Base-by-base conservation (phyloP, 2,113 vertebrate genomes). In the Cynocephalus volans region DNA sequence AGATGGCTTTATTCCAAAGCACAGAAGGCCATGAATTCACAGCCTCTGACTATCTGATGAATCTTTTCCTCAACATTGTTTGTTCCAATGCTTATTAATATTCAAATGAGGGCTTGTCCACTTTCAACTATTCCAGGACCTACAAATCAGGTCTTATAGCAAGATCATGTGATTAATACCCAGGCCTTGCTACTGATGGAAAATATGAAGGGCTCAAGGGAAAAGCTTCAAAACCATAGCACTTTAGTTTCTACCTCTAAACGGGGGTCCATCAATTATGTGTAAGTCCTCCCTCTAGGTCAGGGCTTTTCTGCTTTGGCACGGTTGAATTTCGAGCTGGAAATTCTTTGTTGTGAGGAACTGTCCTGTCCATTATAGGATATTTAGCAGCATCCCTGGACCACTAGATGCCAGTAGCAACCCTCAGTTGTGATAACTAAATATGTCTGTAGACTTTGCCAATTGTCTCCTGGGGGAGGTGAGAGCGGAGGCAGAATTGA, bases 361-460 rank as follows among this genome's bases (percentile, higher is more conserved):
- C 48, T 89, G 0, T 26, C 8, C 17, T 89, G 12, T 62, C 26
- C 17, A 5, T 41, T 33, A 1, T 33, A 52, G 41, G 3, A 13
- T 54, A 31, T 72, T 82, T 56, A 36, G 5, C 31, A 19, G 10
- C 4, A 77, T 84, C 33, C n/a, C 14, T 84, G 9, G 5, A 11
- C 14, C 33, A 70, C 23, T 69, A 79, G 15, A 83, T 83, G 36
- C 36, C 56, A 62, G 48, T 28, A 83, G 31, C 41, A 96, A 19
- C 3, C 1, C 50, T 84, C 10, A 58, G 2, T 67, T 73, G 9
- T 88, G 52, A 89, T 4, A 77, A 73, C 8, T 76, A 33, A 85
- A 93, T n/a, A 33, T 93, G 12, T 73, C 26, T 81, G 8, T 69
- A 70, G 31, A 86, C 21, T 89, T 96, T 92, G 45, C 9, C 17